Conservation (phyloP, 2,797 vertebrate species). For the Platalea minor region DNA sequence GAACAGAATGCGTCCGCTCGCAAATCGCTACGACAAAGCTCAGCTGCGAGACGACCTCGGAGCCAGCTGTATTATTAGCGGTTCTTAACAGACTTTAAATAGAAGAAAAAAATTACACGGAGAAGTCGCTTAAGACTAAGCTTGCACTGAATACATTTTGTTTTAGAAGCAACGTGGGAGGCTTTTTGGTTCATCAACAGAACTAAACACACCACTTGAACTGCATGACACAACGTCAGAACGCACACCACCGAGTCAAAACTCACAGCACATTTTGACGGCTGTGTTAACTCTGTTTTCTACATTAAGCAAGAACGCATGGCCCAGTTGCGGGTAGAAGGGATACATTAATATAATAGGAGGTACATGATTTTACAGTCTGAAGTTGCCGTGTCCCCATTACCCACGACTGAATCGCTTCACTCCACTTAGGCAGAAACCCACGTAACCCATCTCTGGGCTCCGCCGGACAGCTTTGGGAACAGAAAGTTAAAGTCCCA, state of each 20-base stretch:
- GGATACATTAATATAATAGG: background rate
- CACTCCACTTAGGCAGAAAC: background rate
- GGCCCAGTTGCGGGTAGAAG: background rate
- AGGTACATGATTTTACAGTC: background rate
- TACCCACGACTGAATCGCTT: background rate
- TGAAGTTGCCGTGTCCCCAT: background rate
- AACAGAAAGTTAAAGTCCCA: background rate
- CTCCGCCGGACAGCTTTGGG: background rate
- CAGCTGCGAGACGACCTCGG: background rate
- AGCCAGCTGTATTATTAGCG: background rate
- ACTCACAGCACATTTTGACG: background rate
- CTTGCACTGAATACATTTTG: background rate
- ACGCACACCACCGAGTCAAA: background rate
- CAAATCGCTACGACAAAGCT: background rate
- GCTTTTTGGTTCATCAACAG: background rate
- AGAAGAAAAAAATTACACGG: background rate
- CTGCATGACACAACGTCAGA: accelerated
- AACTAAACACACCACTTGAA: background rate
- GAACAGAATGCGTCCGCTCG: background rate
- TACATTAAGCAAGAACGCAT: background rate
- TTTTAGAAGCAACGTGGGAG: background rate
- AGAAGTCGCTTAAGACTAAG: background rate
- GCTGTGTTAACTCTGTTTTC: background rate
- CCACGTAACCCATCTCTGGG: background rate
- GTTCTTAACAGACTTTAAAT: background rate